Percentiles rank a stretch among this genome's conserved stretches.
These are phyloP conservation scores for roundworm (Caenorhabditis elegans) DNA, from an alignment of 1,140 invertebrate species.

Conservation along the genomic window WBcel235 BX284602.5:13079001-13079500, in stretches of 20 bases:
- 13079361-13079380: no score
- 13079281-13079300: not conserved
- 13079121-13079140: not conserved
- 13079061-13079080: not conserved
- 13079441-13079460: not conserved
- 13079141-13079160: not conserved
- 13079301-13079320: not conserved
- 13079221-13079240: not conserved
- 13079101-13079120: slow-evolving; percentile 14
- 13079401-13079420: not conserved
- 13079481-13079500: no score
- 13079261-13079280: no score
- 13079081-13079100: not conserved
- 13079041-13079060: not conserved
- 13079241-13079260: not conserved
- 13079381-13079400: no score
- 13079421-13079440: not conserved
- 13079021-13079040: slow-evolving; percentile 13
- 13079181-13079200: no score
- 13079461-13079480: not conserved
- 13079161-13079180: not conserved
- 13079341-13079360: no score
- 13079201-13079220: no score
- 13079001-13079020: slow-evolving; percentile 24
- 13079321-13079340: not conserved